Conservation (phyloP, 2,888 invertebrate genomes). For the Eilema sororculum region DNA sequence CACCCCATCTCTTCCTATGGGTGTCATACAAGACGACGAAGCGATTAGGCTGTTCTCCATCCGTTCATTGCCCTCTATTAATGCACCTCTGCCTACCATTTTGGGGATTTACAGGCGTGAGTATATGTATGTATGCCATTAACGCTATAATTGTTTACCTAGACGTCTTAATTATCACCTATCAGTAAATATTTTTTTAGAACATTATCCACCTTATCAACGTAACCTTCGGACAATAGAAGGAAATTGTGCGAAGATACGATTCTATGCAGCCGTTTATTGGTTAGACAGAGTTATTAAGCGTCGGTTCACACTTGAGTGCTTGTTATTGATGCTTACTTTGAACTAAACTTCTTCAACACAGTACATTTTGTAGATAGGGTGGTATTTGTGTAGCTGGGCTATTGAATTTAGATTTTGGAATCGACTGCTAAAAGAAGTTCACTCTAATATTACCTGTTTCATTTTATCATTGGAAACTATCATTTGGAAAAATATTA, state of each 20-base stretch:
- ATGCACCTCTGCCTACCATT: too few species aligned
- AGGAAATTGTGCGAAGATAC: neutral
- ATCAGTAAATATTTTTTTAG: neutral
- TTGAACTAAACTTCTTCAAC: neutral
- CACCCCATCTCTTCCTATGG: too few species aligned
- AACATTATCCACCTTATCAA: neutral
- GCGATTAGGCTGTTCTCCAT: too few species aligned
- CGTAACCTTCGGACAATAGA: neutral
- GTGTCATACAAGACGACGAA: too few species aligned
- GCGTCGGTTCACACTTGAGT: neutral
- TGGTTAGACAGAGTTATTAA: neutral
- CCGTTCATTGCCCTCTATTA: too few species aligned
- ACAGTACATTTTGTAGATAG: neutral
- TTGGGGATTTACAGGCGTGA: too few species aligned
- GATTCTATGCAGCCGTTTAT: neutral
- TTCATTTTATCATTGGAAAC: too few species aligned
- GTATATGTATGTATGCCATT: too few species aligned
- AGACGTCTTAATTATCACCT: neutral
- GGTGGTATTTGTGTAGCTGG: neutral
- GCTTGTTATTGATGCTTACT: neutral
- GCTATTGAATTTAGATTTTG: neutral
- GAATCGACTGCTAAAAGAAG: too few species aligned
- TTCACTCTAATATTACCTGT: too few species aligned
- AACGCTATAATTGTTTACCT: neutral
- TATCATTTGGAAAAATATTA: too few species aligned